Conservation (phyloP, 2,113 vertebrate species). For the Tupaia tana region DNA sequence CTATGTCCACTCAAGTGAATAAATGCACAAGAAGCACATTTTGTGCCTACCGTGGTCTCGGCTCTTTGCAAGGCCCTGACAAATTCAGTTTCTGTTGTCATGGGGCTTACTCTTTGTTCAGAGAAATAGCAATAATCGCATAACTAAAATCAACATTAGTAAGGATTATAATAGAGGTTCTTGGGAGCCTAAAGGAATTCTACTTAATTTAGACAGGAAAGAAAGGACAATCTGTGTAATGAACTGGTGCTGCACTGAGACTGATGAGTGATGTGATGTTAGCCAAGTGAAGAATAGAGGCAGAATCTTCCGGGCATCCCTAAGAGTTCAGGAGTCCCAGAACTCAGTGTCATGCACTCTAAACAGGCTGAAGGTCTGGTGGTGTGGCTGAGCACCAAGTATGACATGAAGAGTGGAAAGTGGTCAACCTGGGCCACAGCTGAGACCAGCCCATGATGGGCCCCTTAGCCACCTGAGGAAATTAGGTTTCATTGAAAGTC, state of each 20-base stretch:
- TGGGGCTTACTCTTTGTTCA: neutral
- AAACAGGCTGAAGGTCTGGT: neutral
- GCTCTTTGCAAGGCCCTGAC: neutral
- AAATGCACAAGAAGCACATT: neutral
- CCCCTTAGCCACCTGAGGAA: neutral
- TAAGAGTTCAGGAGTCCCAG: too few relatives aligned
- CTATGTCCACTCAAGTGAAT: neutral
- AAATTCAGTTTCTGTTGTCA: neutral
- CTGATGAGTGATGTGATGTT: neutral
- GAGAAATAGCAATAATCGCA: neutral
- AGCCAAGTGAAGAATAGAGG: neutral
- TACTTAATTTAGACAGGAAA: neutral
- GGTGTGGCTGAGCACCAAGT: neutral
- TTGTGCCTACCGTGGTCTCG: neutral
- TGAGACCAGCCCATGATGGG: rapidly evolving
- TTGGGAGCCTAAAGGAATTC: neutral
- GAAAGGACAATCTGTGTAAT: neutral
- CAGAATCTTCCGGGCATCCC: neutral
- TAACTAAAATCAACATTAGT: neutral
- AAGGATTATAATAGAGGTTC: neutral
- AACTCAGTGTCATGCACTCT: rapidly evolving
- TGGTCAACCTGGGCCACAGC: neutral
- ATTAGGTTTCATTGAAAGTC: neutral
- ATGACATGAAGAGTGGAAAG: too few relatives aligned
- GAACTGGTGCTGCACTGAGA: neutral